Base-by-base conservation (phyloP, 1,140 invertebrate genomes). In the Aphis gossypii region DNA sequence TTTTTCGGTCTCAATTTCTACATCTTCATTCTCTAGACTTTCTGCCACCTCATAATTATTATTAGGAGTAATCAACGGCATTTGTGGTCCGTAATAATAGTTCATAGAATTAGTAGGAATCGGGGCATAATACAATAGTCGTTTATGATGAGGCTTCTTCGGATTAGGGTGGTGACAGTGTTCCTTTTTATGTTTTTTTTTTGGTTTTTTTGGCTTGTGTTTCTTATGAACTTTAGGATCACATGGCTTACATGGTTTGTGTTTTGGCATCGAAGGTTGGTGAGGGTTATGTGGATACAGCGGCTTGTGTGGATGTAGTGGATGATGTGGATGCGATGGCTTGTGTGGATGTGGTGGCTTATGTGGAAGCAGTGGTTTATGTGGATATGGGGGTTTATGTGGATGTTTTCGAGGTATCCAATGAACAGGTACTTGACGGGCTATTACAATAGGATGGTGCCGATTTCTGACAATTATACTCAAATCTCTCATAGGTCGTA, bases 391-490 rank as follows among this genome's bases (percentile, higher is more conserved):
- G 83, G 56, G 23, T 83, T n/a, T 76, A 35, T 76, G 41, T 21
- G 90, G 56, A 41, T 76, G 60, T 2, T 82, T 20, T 18, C 41
- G 90, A 3, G 82, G 82, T 84, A 84, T 82, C 91, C 91, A 92
- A 25, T 83, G 92, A 2, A 83, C 6, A 18, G 91, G 92, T 2
- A 56, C 14, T 41, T 86, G 82, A 4, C 82, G 82, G 21, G 92
- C 35, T 30, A 93, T 84, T 11, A 93, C 14, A n/a, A 93, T 4
- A 20, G 92, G 92, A 54, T 83, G 82, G 1, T 86, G 30, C 20
- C n/a, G 82, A 56, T 93, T 93, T 54, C 82, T 83, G 2, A 93
- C 48, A n/a, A 93, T n/a, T 86, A 93, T 93, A 56, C 92, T 93
- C 11, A 93, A 9, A 41, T 93, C 92, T 18, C 92, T 83, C 76